Evolutionary conservation across 2,113 vertebrate species (phyloP).

Genomic region (Eulemur macaco): DNA sequence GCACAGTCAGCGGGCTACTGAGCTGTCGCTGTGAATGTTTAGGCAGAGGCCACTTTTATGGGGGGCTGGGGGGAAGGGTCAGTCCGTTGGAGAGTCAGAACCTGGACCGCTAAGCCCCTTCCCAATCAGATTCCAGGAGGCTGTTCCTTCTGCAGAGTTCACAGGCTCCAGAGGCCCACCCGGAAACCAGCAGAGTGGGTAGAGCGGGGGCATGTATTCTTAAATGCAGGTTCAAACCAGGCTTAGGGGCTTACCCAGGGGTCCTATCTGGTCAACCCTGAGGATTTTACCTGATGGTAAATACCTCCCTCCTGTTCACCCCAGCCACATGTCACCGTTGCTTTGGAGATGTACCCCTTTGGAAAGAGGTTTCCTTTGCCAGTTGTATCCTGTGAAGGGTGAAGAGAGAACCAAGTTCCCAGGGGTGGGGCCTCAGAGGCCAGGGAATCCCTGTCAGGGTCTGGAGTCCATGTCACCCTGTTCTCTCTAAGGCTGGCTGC

Average conservation of each 20-base stretch:
- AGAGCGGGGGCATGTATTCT: neutral
- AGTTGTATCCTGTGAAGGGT: fast-evolving
- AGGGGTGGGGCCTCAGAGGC: neutral
- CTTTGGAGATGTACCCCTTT: neutral
- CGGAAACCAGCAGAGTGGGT: neutral
- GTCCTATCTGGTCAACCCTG: neutral
- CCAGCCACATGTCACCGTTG: neutral
- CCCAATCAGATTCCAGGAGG: neutral
- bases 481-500: neutral
- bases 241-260: neutral
- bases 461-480: neutral
- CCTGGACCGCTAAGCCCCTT: neutral
- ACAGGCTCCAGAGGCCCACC: neutral
- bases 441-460: neutral
- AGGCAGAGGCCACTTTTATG: neutral
- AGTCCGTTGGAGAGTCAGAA: neutral
- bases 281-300: neutral
- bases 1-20: neutral
- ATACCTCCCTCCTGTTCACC: neutral
- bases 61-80: neutral
- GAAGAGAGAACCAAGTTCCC: neutral
- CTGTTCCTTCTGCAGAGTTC: neutral
- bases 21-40: neutral
- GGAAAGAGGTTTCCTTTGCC: neutral
- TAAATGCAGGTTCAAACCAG: neutral